Evolutionary conservation across 2,797 vertebrate species (phyloP), one percentile per base, ranked within the genome.

Genomic region (Molossus alvarezi): DNA sequence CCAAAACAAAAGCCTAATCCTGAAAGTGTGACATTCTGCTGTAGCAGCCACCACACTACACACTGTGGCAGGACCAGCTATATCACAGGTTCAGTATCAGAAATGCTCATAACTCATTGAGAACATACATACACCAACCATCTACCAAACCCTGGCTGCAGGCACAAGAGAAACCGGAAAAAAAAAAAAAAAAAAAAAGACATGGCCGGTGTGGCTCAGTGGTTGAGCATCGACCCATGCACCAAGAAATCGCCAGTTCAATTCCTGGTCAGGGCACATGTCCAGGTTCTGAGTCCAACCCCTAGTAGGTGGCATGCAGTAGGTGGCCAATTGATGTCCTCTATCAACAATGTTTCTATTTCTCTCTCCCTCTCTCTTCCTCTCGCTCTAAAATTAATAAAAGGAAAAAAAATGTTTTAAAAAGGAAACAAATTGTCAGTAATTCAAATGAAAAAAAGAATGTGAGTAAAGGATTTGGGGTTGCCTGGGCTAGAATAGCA

Each of bases 371-470:
- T 45, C 41, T 45, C 41, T 6, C 41, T 45, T 45, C 41, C 41
- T 45, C 41, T 45, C 41, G 4, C 41, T 45, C 41, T 45, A 45
- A 45, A 45, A 45, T 45, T 45, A 45, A 45, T 45, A 45, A 45
- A 45, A 45, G 41, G 6, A 45, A 45, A 45, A 45, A 45, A 45
- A 45, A 45, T n/a, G 0, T 45, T 45, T 45, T 45, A 5, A 5
- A 45, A 93, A 62, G 48, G 18, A 95, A 95, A 81, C 27, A 21
- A 92, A 90, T 23, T 87, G 41, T 91, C 71, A 82, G 29, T 80
- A 88, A 96, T 58, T 95, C 58, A 62, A 95, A 83, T 90, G 60
- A 75, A 72, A 80, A 80, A 93, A 76, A 29, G 57, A 89, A 87
- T 51, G n/a, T n/a, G 37, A 94, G 6, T 29, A 62, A 85, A 53